These are phyloP conservation scores for Penelope pileata DNA, from an alignment of 2,113 vertebrate species.

Conservation along the genomic window DNA sequence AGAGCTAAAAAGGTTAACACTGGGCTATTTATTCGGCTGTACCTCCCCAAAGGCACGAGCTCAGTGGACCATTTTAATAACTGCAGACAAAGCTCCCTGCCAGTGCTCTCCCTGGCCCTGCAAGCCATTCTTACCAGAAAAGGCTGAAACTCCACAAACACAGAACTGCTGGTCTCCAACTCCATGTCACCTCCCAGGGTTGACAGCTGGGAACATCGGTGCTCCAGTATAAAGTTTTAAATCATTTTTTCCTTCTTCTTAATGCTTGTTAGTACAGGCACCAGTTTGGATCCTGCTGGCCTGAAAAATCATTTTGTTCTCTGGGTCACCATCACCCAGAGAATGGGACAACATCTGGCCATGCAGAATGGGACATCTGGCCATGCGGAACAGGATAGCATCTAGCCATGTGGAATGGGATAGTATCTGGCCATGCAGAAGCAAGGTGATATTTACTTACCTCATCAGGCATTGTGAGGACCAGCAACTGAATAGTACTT, in stretches of 20 bases:
- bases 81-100: slow-evolving; percentile 30
- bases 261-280: not conserved
- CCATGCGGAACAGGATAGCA: not conserved
- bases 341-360: not conserved
- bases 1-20: slow-evolving; percentile 30
- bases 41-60: slow-evolving; percentile 46
- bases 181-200: not conserved
- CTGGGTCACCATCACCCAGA: not conserved
- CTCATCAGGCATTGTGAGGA: not conserved
- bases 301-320: not conserved
- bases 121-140: slow-evolving; percentile 22
- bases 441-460: not conserved
- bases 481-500: not conserved
- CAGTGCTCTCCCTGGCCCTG: not conserved
- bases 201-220: not conserved
- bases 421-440: not conserved
- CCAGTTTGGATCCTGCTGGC: not conserved
- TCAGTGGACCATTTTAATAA: slow-evolving; percentile 60
- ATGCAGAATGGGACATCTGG: not conserved
- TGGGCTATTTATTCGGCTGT: not conserved
- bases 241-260: not conserved
- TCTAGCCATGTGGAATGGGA: not conserved
- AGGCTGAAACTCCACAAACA: not conserved
- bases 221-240: not conserved
- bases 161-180: not conserved